Evolutionary conservation across 2,113 vertebrate species (phyloP).

Genomic region (Hiodon alosoides): DNA sequence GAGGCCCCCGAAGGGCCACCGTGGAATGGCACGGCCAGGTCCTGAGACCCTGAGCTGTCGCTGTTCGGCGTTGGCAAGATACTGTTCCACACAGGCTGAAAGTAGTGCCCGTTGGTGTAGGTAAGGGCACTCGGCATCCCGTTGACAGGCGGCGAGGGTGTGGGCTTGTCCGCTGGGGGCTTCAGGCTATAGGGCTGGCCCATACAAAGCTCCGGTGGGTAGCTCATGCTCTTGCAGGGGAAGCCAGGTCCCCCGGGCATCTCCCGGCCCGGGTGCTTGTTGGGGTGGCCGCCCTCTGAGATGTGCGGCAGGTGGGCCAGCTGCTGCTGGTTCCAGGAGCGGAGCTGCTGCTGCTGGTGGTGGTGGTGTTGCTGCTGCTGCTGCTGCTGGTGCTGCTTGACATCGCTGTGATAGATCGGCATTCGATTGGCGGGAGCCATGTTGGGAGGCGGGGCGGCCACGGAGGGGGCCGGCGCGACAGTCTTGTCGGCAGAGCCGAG

Average conservation of each 20-base stretch:
- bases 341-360: slow-evolving; percentile 72
- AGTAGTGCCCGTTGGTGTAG: slow-evolving; percentile 92
- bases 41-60: slow-evolving; percentile 97
- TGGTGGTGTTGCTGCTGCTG: slow-evolving; percentile 48
- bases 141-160: slow-evolving; percentile 87
- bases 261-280: slow-evolving; percentile 73
- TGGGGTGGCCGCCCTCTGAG: slow-evolving; percentile 75
- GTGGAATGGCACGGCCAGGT: slow-evolving; percentile 87
- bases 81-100: slow-evolving; percentile 93
- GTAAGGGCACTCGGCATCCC: slow-evolving; percentile 79
- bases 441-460: slow-evolving; percentile 62
- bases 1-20: slow-evolving; percentile 72
- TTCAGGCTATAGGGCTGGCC: slow-evolving; percentile 89
- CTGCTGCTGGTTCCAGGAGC: slow-evolving; percentile 84
- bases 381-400: slow-evolving; percentile 75
- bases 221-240: slow-evolving; percentile 77
- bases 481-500: slow-evolving; percentile 81
- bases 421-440: slow-evolving; percentile 77
- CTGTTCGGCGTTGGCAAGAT: slow-evolving; percentile 97
- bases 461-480: slow-evolving; percentile 54
- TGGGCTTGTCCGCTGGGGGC: slow-evolving; percentile 85
- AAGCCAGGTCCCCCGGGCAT: slow-evolving; percentile 66
- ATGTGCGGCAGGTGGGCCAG: slow-evolving; percentile 83
- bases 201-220: slow-evolving; percentile 86
- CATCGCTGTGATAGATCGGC: slow-evolving; percentile 76